A percentile compares a stretch with the other conserved stretches of the same genome.
Evolutionary conservation across 2,113 vertebrate genomes (phyloP).

Genomic region (Neodon shergylaensis): DNA sequence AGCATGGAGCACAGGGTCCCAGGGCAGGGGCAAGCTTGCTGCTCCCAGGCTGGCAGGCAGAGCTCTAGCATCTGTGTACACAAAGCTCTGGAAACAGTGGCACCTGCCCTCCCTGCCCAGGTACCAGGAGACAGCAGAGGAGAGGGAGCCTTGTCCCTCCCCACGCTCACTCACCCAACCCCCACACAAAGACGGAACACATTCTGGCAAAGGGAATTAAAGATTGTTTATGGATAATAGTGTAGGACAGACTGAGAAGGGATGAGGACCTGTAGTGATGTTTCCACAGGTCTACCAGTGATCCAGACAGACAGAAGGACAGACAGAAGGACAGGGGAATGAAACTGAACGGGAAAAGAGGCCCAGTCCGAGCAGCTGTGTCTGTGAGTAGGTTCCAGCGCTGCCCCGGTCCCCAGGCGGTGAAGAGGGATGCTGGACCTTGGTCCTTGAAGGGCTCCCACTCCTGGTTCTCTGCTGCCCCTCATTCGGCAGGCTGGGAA

Average conservation of each 20-base stretch:
- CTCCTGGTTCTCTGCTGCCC: background rate
- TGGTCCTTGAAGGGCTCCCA: background rate
- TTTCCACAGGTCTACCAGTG: background rate
- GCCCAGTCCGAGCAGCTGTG: background rate
- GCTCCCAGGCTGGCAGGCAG: background rate
- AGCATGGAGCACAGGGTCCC: background rate
- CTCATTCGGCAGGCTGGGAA: background rate
- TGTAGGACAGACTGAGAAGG: background rate
- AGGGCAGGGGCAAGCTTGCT: background rate
- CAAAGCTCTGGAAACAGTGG: background rate
- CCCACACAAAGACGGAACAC: conserved; percentile 57
- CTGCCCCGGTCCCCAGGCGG: background rate
- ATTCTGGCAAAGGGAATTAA: conserved; percentile 22
- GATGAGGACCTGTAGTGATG: background rate
- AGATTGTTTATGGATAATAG: conserved; percentile 66
- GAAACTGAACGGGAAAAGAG: background rate
- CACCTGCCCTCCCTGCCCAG: background rate
- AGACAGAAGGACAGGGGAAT: background rate
- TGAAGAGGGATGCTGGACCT: background rate
- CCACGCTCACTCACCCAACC: background rate
- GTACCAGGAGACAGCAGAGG: background rate
- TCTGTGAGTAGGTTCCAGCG: background rate
- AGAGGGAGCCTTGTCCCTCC: background rate
- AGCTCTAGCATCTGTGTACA: background rate
- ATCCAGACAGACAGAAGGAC: conserved; percentile 7